Evolutionary conservation across 2,797 vertebrate genomes (phyloP).

Genomic region (Eupleurogrammus muticus): DNA sequence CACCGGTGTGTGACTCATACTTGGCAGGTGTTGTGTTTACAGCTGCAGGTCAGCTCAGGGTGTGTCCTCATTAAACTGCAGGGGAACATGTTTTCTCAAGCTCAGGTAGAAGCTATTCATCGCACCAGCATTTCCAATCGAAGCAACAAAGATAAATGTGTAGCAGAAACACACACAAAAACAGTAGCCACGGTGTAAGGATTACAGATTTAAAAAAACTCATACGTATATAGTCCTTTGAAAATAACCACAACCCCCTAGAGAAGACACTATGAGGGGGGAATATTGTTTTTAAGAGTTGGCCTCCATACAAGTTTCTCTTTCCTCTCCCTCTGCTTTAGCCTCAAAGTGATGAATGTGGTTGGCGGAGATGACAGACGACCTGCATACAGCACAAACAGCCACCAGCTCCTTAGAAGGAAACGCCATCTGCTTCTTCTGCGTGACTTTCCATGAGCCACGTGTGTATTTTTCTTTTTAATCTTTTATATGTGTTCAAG

Average conservation of each 20-base stretch:
- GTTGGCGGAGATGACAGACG: constrained; percentile 51
- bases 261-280: constrained; percentile 18
- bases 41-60: constrained; percentile 75
- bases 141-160: constrained; percentile 11
- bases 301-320: constrained; percentile 27
- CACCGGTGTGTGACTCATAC: constrained; percentile 70
- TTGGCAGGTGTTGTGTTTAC: constrained; percentile 77
- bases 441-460: constrained; percentile 32
- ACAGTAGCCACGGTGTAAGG: constrained; percentile 42
- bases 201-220: constrained; percentile 47
- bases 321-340: constrained; percentile 41
- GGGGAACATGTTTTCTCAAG: constrained; percentile 76
- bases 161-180: neutral
- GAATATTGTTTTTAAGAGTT: constrained; percentile 27
- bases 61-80: constrained; percentile 65
- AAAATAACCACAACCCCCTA: constrained; percentile 54
- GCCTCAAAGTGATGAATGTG: constrained; percentile 69
- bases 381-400: constrained; percentile 44
- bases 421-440: constrained; percentile 52
- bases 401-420: constrained; percentile 60
- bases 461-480: constrained; percentile 32
- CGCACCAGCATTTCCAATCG: constrained; percentile 31
- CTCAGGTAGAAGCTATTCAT: constrained; percentile 65
- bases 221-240: constrained; percentile 32
- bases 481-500: constrained; percentile 6